Evolutionary conservation across 2,888 invertebrate species (phyloP), one percentile per base, ranked within the genome.

Genomic region (Rapana venosa): DNA sequence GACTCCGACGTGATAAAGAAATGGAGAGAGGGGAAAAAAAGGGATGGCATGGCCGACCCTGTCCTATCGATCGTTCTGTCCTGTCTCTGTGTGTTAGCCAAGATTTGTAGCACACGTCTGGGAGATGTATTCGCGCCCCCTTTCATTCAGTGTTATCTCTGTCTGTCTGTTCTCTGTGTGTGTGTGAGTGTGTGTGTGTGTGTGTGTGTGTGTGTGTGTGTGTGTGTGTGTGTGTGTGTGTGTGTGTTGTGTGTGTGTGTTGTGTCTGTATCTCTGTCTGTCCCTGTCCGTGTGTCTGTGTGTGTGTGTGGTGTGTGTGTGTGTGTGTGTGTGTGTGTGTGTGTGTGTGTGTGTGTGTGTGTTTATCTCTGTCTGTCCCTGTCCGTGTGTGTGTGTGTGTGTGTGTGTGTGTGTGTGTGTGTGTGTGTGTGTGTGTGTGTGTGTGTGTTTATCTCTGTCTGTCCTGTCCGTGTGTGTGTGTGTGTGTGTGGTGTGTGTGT

Each of bases 311-410:
- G 30, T 77, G 30, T 77, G 26, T 77, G n/a, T 77, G 13, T 77
- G 26, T 30, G 26, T n/a, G 6, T 77, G 26, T 77, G 26, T 77
- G n/a, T 30, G 6, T 77, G n/a, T 77, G 26, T 77, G 26, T 77
- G 6, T 77, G 26, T 11, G 17, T 11, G 11, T 11, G 13, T 11
- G 20, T 61, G 13, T 15, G 61, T 61, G 15, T 36, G 22, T 84
- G 86, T 58, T 17, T 32, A 26, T 47, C 58, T 47, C n/a, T 47
- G 30, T 61, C n/a, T 86, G 22, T 58, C 26, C 56, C 13, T 30
- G n/a, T n/a, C 58, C n/a, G 86, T 86, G 36, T 86, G 86, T 58
- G 22, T 32, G 58, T 86, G 56, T 47, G 47, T 36, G 84, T 15
- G 84, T 22, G 79, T 26, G 79, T 22, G 79, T 26, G 79, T 22